Evolutionary conservation across 1,140 invertebrate genomes (phyloP).

Genomic region (Paraescarpia echinospica): DNA sequence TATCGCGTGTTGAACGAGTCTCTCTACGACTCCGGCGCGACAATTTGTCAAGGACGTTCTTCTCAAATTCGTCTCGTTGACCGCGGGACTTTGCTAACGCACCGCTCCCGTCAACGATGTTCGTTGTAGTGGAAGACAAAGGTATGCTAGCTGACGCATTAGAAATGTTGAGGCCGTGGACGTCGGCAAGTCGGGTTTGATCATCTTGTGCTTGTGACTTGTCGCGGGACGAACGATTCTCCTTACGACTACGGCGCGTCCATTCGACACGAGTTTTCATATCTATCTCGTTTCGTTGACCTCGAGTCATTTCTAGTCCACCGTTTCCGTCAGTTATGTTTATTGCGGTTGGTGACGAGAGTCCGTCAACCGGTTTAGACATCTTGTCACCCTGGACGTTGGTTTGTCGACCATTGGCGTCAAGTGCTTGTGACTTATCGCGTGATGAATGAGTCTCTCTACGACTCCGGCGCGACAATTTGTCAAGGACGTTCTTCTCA

Average conservation of each 20-base stretch:
- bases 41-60: too few relatives aligned
- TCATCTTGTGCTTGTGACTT: not conserved
- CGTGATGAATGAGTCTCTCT: too few relatives aligned
- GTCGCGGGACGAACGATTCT: too few relatives aligned
- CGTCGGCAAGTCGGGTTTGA: not conserved
- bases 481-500: too few relatives aligned
- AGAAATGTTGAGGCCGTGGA: not conserved
- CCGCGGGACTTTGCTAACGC: too few relatives aligned
- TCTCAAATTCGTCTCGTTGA: too few relatives aligned
- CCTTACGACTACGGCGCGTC: not conserved
- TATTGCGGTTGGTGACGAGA: not conserved
- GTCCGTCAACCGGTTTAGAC: not conserved
- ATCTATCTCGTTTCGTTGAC: not conserved
- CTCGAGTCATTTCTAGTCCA: not conserved
- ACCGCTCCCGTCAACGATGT: too few relatives aligned
- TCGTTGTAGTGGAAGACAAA: not conserved
- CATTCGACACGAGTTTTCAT: not conserved
- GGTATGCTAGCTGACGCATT: not conserved
- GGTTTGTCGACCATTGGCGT: not conserved
- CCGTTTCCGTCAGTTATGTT: not conserved
- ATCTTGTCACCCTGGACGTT: not conserved
- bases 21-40: too few relatives aligned
- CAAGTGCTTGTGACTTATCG: not conserved
- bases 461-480: too few relatives aligned
- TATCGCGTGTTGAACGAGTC: too few relatives aligned